phyloP scores from a whole-genome alignment of 2,797 vertebrate genomes.

The Eurystomus glaucurus region DNA sequence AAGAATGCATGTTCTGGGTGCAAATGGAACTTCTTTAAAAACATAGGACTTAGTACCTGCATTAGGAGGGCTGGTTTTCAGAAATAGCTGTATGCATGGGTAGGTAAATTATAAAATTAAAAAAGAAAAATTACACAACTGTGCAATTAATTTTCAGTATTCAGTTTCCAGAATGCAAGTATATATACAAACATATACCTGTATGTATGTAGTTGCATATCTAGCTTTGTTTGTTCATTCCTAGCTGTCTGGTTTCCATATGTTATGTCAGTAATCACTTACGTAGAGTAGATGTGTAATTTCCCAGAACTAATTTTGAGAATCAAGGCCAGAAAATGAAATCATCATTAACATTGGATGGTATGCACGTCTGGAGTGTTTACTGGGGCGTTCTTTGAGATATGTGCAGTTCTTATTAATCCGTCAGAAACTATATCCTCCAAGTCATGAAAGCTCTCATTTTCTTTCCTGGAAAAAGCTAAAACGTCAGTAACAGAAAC shows the following conservation, averaged over 20 bases:
- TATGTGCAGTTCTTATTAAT: slow-evolving; percentile 13
- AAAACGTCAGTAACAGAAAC: slow-evolving; percentile 2
- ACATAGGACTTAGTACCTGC: neutral
- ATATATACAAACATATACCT: neutral
- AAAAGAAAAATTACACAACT: neutral
- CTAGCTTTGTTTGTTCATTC: neutral
- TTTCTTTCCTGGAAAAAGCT: slow-evolving; percentile 16
- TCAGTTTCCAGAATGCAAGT: neutral
- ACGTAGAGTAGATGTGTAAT: neutral
- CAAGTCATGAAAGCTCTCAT: neutral
- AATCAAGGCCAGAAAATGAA: slow-evolving; percentile 21
- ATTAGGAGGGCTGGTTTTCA: neutral
- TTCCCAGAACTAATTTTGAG: slow-evolving; percentile 3
- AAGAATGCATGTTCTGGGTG: neutral
- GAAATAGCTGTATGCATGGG: neutral
- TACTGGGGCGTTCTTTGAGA: neutral
- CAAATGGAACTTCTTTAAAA: neutral
- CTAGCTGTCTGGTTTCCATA: neutral
- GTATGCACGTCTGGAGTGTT: neutral
- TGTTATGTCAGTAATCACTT: neutral
- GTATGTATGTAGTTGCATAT: neutral
- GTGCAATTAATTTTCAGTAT: neutral
- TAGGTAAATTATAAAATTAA: neutral
- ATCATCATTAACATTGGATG: neutral
- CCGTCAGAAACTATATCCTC: neutral